Base-by-base conservation (phyloP, 2,113 vertebrate species). In the Corythornis cristatus region DNA sequence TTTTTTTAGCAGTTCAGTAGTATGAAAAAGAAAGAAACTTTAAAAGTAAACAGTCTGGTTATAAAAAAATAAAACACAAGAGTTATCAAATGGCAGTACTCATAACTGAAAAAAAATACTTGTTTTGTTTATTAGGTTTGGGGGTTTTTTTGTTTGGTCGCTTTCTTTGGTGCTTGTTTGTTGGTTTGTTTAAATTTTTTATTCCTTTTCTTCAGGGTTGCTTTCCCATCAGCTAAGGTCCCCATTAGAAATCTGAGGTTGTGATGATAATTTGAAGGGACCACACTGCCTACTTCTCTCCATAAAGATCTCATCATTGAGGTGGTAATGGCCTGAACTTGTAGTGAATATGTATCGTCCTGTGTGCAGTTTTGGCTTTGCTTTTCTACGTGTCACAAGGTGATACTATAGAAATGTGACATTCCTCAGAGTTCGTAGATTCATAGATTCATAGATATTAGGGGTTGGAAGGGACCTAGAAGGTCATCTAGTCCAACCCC, bases 301-400 rank as follows among this genome's bases (percentile, higher is more conserved):
- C 18, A 58, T 43, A 60, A 82, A 37, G 51, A 11, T 18, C 28
- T 68, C 9, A 29, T 82, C 3, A 0, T 51, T 66, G 8, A 28
- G 22, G 16, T 35, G 50, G 9, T 60, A 72, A 20, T 61, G 15
- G 7, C 29, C 76, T 75, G 46, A 85, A 17, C 25, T 66, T 8
- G 13, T 42, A 45, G 43, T 29, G 48, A 42, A 45, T 68, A 26
- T 15, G 7, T 60, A 81, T 43, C 13, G 28, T 60, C 14, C 16
- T 3, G 0, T 37, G 11, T 25, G 33, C 58, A 7, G 1, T n/a
- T 87, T 64, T 53, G n/a, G 25, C 37, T 92, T 74, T 22, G 9
- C 21, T 61, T 72, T 74, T 64, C 45, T 15, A 18, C 42, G 6
- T 3, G 1, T 85, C 0, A 0, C 2, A 3, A 25, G 42, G 35